Evolutionary conservation across 2,888 invertebrate species (phyloP), one percentile per base, ranked within the genome.

Genomic region (Trypoxylon attenuatum): DNA sequence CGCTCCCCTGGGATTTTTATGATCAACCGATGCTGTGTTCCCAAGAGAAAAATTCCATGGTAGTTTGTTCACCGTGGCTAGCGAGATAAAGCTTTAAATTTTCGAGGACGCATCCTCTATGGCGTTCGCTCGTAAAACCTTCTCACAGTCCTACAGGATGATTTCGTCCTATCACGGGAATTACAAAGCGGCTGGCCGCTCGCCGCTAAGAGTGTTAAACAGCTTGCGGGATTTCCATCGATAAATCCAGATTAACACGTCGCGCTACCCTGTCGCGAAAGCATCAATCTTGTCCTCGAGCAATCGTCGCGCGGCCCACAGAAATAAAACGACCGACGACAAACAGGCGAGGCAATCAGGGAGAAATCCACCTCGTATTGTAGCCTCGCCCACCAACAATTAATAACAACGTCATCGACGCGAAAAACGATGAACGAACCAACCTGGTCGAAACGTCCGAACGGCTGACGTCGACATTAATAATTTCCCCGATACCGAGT

Each of bases 1-100:
- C 49, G 29, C 29, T 38, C 53, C 33, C n/a, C n/a, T n/a, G 27
- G 55, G 49, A 38, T 65, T 57, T 75, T 75, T 76, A 75, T 64
- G 69, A 67, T 50, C 61, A 51, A 50, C 38, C 49, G 55, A 69
- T 25, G 55, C 47, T 58, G 72, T 58, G 64, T 72, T 67, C 62
- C 51, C 8, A 33, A 54, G 52, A 59, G 59, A 66, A 65, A 59
- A 71, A 69, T 66, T 52, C 60, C 54, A 47, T 19, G 58, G 53
- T 43, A 51, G 51, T 45, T 41, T 54, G 21, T 19, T 5, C 29
- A 51, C 42, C 52, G 18, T 22, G 47, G 23, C 29, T 43, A 18
- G 42, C 38, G 47, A 63, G 62, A 73, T 73, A 73, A 70, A 73
- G 58, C 45, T 52, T 66, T 73, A 63, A 73, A 73, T 70, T 70